phyloP scores from a whole-genome alignment of 2,888 invertebrate species.

The Liodrosophila aerea region DNA sequence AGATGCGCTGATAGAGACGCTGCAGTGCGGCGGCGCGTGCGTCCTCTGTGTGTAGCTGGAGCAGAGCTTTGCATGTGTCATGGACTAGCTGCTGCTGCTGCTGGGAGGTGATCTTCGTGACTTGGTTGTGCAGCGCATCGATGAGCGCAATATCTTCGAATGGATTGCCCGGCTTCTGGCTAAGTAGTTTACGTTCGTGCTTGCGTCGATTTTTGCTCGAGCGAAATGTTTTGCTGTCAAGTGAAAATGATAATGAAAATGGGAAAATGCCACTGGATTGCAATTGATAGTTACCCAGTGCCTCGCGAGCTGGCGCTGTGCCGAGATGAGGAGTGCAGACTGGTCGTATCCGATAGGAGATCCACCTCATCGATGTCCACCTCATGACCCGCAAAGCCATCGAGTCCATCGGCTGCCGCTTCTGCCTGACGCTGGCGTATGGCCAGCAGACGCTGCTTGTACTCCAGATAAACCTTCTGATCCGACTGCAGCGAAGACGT shows the following conservation, averaged over 20 bases:
- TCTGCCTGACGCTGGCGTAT: slow-evolving; percentile 81
- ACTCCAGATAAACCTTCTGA: slow-evolving; percentile 83
- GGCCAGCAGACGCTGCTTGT: slow-evolving; percentile 84
- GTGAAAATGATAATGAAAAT: slow-evolving; percentile 17
- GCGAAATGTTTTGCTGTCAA: slow-evolving; percentile 85
- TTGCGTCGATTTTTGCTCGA: slow-evolving; percentile 92
- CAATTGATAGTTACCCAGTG: slow-evolving; percentile 84
- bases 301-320: slow-evolving; percentile 80
- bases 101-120: slow-evolving; percentile 84
- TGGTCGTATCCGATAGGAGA: slow-evolving; percentile 90
- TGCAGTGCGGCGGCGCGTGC: slow-evolving; percentile 76
- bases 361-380: slow-evolving; percentile 85
- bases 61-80: slow-evolving; percentile 84
- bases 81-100: slow-evolving; percentile 84
- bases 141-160: slow-evolving; percentile 94
- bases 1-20: slow-evolving; percentile 65
- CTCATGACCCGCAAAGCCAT: slow-evolving; percentile 48
- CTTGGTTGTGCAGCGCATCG: slow-evolving; percentile 87
- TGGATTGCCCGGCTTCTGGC: slow-evolving; percentile 92
- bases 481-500: slow-evolving; percentile 83
- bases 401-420: slow-evolving; percentile 44
- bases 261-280: slow-evolving; percentile 29
- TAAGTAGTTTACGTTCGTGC: slow-evolving; percentile 91
- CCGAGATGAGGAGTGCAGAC: slow-evolving; percentile 83
- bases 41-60: slow-evolving; percentile 79